These are phyloP conservation scores for Bos javanicus DNA, from an alignment of 2,113 vertebrate species.

Conservation along the genomic window DNA sequence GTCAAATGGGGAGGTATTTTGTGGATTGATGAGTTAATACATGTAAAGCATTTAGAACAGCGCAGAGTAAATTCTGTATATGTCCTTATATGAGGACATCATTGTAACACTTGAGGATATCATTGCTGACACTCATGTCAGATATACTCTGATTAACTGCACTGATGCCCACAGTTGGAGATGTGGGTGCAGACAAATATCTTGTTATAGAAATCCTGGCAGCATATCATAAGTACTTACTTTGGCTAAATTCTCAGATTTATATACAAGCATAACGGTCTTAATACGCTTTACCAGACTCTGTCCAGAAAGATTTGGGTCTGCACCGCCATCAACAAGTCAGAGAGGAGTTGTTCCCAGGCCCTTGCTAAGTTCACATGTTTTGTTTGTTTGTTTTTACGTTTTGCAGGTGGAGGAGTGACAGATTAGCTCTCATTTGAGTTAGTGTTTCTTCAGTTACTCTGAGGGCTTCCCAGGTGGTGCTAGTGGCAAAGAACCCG, in stretches of 20 bases:
- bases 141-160: too few species aligned
- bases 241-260: not conserved
- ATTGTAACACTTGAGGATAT: not conserved
- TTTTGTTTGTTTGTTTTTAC: not conserved
- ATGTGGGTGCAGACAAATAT: not conserved
- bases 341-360: not conserved
- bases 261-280: too few species aligned
- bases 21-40: not conserved
- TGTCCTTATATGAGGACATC: not conserved
- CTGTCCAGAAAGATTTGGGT: not conserved
- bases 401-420: not conserved
- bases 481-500: not conserved
- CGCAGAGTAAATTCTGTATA: not conserved
- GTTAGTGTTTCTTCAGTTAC: not conserved
- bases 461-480: not conserved
- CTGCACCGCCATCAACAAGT: too few species aligned
- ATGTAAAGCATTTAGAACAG: accelerated
- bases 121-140: not conserved
- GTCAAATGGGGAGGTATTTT: not conserved
- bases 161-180: not conserved
- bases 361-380: not conserved
- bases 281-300: not conserved
- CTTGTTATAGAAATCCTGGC: not conserved
- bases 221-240: not conserved
- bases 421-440: not conserved